These are phyloP conservation scores for Euzophera pinguis DNA, from an alignment of 2,888 invertebrate species.

Conservation along the genomic window DNA sequence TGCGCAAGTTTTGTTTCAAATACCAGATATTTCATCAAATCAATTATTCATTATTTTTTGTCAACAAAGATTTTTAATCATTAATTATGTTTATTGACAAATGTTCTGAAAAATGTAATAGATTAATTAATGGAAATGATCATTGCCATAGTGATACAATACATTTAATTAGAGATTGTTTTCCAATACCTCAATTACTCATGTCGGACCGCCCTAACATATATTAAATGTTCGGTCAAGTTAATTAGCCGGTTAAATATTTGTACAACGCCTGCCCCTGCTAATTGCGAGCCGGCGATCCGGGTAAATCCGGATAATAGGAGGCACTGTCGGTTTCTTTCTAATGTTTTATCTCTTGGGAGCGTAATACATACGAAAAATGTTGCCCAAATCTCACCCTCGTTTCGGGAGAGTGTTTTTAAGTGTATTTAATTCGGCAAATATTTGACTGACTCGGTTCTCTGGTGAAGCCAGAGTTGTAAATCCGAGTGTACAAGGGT, in stretches of 20 bases:
- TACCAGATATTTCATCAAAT: no score
- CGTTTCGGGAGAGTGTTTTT: neutral
- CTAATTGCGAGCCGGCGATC: constrained; percentile 11
- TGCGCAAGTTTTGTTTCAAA: no score
- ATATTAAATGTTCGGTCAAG: constrained; percentile 11
- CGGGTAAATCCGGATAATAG: constrained; percentile 12
- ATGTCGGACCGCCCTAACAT: constrained; percentile 4
- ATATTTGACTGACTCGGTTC: no score
- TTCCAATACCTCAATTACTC: neutral
- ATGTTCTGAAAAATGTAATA: no score
- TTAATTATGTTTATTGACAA: no score
- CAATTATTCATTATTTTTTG: no score
- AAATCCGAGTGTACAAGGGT: no score
- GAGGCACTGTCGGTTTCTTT: constrained; percentile 3
- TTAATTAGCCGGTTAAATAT: constrained; percentile 14
- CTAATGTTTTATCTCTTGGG: constrained; percentile 1
- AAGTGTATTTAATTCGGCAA: neutral
- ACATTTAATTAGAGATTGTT: neutral
- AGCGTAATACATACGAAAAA: constrained; percentile 4
- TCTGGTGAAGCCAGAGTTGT: no score
- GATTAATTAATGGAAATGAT: neutral
- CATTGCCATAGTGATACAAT: neutral
- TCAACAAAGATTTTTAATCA: no score
- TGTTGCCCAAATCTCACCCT: neutral
- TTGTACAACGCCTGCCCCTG: constrained; percentile 10